A percentile compares a stretch with the other conserved stretches of the same genome.
Evolutionary conservation across 2,113 vertebrate species (phyloP).

Genomic region (Siphamia tubifer): DNA sequence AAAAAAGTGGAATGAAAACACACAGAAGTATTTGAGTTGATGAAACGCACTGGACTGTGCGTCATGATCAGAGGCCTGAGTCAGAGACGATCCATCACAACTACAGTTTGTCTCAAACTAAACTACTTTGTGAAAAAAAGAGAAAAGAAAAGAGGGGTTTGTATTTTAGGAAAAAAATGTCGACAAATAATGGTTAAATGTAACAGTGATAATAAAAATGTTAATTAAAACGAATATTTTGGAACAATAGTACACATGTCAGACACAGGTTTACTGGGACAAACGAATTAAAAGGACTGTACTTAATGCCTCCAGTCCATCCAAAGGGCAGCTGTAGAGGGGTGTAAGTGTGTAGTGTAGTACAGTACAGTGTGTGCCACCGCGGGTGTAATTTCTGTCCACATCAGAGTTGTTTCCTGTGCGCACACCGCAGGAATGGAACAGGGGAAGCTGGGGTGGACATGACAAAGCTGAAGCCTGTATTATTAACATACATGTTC

Average conservation of each 20-base stretch:
- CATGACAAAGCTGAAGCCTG: conserved; percentile 16
- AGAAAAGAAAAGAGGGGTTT: not conserved
- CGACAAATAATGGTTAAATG: no score
- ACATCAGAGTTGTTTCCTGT: conserved; percentile 61
- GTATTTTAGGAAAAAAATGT: not conserved
- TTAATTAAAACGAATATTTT: conserved; percentile 20
- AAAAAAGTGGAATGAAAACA: no score
- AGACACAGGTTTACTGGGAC: no score
- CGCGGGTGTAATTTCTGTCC: conserved; percentile 55
- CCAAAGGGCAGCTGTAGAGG: no score
- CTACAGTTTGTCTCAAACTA: no score
- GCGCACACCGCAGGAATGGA: conserved; percentile 66
- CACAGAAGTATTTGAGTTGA: no score
- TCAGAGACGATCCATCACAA: no score
- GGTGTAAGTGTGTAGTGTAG: no score
- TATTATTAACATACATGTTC: conserved; percentile 28
- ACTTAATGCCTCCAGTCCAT: not conserved
- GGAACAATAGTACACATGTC: not conserved
- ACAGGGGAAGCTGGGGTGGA: conserved; percentile 48
- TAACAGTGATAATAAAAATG: no score
- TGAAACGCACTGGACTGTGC: no score
- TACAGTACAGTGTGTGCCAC: no score
- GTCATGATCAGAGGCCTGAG: no score
- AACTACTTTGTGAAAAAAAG: not conserved
- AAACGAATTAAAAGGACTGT: not conserved